These are phyloP conservation scores for Cataglyphis rosenhaueri DNA, from an alignment of 2,888 invertebrate genomes.

Conservation along the genomic window DNA sequence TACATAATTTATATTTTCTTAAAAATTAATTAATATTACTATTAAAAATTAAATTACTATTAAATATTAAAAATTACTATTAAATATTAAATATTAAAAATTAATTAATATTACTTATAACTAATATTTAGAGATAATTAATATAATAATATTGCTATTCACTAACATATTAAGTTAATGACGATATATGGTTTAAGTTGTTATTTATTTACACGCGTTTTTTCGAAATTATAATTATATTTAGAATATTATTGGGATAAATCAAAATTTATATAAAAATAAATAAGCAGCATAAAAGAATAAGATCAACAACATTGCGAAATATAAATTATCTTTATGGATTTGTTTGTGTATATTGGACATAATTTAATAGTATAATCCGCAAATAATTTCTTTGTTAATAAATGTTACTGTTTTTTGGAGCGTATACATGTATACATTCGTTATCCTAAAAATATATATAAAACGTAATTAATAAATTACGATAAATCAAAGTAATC, in stretches of 20 bases:
- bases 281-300: not conserved
- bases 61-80: too few relatives aligned
- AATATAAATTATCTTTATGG: not conserved
- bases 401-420: not conserved
- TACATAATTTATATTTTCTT: not conserved
- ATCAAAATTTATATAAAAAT: not conserved
- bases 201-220: not conserved
- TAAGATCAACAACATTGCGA: not conserved
- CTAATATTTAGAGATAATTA: conserved; percentile 15
- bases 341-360: not conserved
- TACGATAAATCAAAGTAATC: not conserved
- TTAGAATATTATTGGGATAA: not conserved
- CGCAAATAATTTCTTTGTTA: not conserved
- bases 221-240: not conserved
- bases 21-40: not conserved
- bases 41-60: too few relatives aligned
- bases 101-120: not conserved
- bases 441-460: not conserved
- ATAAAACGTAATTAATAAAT: conserved; percentile 8
- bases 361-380: conserved; percentile 1
- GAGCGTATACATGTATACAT: not conserved
- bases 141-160: not conserved
- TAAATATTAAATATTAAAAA: too few relatives aligned
- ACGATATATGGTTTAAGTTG: not conserved
- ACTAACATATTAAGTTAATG: not conserved